These are phyloP conservation scores for Bombus vancouverensis DNA, from an alignment of 1,140 invertebrate species.

Conservation along the genomic window DNA sequence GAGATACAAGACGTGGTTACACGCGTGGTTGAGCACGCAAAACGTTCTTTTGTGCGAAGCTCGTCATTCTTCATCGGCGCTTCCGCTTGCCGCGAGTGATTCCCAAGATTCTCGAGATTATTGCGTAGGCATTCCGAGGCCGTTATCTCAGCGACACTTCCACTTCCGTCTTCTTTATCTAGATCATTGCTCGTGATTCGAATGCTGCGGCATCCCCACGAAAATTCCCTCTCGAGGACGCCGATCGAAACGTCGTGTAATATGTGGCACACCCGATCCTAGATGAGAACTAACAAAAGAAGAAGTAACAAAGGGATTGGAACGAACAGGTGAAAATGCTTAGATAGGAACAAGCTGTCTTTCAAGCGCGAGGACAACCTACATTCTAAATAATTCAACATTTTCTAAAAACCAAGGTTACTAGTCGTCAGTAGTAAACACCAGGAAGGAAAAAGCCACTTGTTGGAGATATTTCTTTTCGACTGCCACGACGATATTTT, in stretches of 20 bases:
- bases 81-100: conserved; percentile 32
- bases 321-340: too few relatives aligned
- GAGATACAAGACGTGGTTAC: not conserved
- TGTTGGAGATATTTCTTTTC: not conserved
- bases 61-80: conserved; percentile 31
- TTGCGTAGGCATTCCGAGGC: conserved; percentile 19
- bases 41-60: conserved; percentile 20
- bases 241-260: not conserved
- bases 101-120: not conserved
- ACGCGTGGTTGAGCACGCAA: not conserved
- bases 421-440: too few relatives aligned
- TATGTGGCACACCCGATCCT: not conserved
- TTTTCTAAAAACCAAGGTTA: too few relatives aligned
- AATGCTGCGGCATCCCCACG: not conserved
- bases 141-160: conserved; percentile 16
- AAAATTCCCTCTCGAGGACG: not conserved
- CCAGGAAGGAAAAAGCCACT: not conserved
- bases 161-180: conserved; percentile 28
- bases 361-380: too few relatives aligned
- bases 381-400: too few relatives aligned
- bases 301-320: too few relatives aligned
- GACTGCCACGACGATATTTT: not conserved
- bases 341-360: not conserved
- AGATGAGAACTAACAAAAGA: too few relatives aligned
- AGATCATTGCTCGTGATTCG: not conserved